Base-by-base conservation (phyloP, 1,140 invertebrate genomes). In the Zaprionus lachaisei region DNA sequence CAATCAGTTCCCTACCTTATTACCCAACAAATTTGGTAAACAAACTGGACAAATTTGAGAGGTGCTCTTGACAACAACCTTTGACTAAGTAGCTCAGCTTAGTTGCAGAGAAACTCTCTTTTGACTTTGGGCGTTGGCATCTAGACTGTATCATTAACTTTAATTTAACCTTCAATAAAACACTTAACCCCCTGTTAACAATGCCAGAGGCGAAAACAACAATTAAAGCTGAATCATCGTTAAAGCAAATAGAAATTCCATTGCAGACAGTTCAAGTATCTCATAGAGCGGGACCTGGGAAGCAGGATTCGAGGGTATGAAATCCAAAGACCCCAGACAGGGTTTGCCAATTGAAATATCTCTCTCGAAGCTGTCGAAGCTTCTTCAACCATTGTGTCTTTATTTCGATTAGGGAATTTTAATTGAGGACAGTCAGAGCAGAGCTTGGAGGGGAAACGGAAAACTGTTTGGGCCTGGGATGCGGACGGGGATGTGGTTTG, bases 201-300 rank as follows among this genome's bases (percentile, higher is more conserved):
- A 79, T 60, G 60, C 54, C 54, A 22, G 37, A 55, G 65, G 49
- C 57, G 28, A 51, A 54, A 58, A 74, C 67, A 73, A 83, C 61
- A 84, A 84, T 87, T 89, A 84, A 81, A 84, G 81, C 72, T 79
- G 68, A 82, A 65, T 69, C 72, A 74, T 82, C 83, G 78, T 77
- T 66, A 69, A 79, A 73, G 51, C 17, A 55, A 61, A 60, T 15
- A 60, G 31, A 69, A 77, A 73, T 60, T 75, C 47, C 55, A 72
- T 70, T 69, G 62, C 66, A 64, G 54, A 80, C 66, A 87, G 73
- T 74, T 80, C 73, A 87, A 70, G 51, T 69, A 68, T 77, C 68
- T 85, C 61, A 55, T 20, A 5, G 26, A 14, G 31, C 22, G 20
- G 20, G 12, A 34, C n/a, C 17, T 24, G 7, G 6, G 9, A 9